These are phyloP conservation scores for Phalacrocorax carbo DNA, from an alignment of 2,113 vertebrate genomes.

Conservation along the genomic window DNA sequence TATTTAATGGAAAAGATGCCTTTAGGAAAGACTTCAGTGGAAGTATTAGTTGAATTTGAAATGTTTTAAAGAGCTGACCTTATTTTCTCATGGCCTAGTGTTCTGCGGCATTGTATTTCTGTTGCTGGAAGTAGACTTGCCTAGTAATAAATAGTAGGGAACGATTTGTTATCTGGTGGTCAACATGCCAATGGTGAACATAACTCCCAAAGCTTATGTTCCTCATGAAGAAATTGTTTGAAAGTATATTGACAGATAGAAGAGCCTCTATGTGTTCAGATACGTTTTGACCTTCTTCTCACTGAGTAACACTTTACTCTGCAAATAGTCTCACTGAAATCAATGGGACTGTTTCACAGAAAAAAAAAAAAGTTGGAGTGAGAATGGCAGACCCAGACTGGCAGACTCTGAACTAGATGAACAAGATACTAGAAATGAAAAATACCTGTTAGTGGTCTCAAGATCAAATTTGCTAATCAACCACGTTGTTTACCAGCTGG, in stretches of 20 bases:
- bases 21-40: background rate
- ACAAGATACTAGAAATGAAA: background rate
- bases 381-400: background rate
- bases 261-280: background rate
- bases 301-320: background rate
- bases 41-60: background rate
- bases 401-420: background rate
- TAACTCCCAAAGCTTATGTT: background rate
- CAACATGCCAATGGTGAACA: background rate
- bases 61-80: background rate
- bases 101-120: background rate
- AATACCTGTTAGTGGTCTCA: background rate
- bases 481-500: background rate
- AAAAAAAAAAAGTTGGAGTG: background rate
- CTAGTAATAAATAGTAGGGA: background rate
- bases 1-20: background rate
- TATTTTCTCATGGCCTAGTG: background rate
- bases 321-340: background rate
- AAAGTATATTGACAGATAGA: background rate
- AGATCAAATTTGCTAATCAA: background rate
- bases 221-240: background rate
- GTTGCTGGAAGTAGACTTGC: background rate
- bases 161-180: background rate
- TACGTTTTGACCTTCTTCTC: background rate
- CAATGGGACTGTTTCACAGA: background rate